Evolutionary conservation across 1,140 invertebrate genomes (phyloP).

Genomic region (Myzus persicae): DNA sequence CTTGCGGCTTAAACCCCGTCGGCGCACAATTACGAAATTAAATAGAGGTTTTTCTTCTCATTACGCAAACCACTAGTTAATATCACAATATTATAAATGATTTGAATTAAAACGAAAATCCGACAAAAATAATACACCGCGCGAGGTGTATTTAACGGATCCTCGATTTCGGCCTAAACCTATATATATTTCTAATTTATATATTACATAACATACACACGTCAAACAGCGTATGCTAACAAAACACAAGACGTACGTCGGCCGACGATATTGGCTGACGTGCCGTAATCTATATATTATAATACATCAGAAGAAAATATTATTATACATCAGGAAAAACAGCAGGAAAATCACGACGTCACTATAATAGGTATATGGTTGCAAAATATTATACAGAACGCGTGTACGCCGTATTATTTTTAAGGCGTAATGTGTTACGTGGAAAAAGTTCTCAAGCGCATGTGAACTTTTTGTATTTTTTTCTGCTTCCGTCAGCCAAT

Average conservation of each 20-base stretch:
- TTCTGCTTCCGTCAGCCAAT: not conserved
- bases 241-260: not conserved
- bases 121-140: too few relatives aligned
- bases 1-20: too few relatives aligned
- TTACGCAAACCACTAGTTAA: not conserved
- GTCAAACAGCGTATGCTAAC: not conserved
- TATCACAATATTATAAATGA: not conserved
- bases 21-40: not conserved
- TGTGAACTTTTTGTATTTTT: constrained; percentile 18
- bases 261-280: not conserved
- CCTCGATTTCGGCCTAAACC: too few relatives aligned
- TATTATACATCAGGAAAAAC: not conserved
- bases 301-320: not conserved
- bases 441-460: constrained; percentile 20
- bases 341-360: not conserved
- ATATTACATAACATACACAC: not conserved
- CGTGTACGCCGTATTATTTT: not conserved
- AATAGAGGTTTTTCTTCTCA: not conserved
- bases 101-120: not conserved
- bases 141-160: too few relatives aligned
- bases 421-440: not conserved
- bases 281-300: too few relatives aligned
- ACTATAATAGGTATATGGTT: not conserved
- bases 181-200: too few relatives aligned
- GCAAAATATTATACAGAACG: not conserved